Percentiles rank a stretch among this genome's conserved stretches.
Conservation (phyloP, 2,113 vertebrate species). For the Synodontis membranacea region DNA sequence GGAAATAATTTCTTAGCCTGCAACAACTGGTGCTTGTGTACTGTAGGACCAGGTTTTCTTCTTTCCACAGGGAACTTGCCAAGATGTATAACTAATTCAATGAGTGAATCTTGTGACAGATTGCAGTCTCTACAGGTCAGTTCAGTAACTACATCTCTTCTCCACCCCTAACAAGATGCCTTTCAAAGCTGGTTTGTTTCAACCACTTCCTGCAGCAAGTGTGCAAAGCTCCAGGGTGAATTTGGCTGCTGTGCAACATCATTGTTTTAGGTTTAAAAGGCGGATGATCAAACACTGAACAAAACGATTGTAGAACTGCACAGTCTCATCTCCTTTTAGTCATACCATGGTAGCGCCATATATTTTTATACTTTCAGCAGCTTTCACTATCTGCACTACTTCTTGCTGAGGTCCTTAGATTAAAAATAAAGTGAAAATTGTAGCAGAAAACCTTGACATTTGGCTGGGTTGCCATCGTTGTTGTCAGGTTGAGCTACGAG, state of each 20-base stretch:
- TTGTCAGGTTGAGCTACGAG: background rate
- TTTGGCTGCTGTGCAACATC: background rate
- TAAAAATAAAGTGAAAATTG: background rate
- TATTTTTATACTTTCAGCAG: background rate
- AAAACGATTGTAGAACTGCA: background rate
- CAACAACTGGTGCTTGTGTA: conserved; percentile 7
- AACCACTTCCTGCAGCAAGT: background rate
- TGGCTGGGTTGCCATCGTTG: background rate
- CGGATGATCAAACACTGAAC: background rate
- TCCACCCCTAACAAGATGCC: background rate
- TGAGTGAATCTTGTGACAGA: background rate
- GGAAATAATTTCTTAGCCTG: background rate
- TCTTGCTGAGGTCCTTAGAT: background rate
- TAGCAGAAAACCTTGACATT: background rate
- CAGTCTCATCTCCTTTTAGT: background rate
- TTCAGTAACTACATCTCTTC: background rate
- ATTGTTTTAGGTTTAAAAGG: background rate
- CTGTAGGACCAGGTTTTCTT: background rate
- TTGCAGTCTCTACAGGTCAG: background rate
- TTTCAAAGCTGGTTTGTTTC: background rate
- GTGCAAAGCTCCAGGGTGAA: background rate
- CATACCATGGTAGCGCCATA: background rate
- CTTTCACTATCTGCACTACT: background rate
- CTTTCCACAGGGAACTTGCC: background rate
- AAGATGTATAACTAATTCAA: background rate